Conservation (phyloP, 1,140 invertebrate species). For the Tetramorium alpestre region DNA sequence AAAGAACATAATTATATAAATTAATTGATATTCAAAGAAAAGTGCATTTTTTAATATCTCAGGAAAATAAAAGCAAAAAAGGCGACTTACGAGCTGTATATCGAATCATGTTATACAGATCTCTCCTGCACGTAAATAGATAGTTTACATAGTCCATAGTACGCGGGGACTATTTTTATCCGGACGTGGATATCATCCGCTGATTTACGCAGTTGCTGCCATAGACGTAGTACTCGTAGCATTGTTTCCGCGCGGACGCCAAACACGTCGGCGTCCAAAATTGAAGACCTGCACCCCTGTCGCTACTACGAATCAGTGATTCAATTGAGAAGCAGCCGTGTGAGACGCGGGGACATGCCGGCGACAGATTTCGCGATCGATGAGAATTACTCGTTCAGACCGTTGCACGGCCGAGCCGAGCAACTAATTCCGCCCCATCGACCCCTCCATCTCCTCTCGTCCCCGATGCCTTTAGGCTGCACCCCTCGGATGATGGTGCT, state of each 20-base stretch:
- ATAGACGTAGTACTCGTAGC: neutral
- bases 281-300: neutral
- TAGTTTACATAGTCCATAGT: neutral
- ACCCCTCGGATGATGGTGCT: slow-evolving; percentile 10
- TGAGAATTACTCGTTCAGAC: slow-evolving; percentile 62
- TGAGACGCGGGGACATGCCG: slow-evolving; percentile 37
- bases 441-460: neutral
- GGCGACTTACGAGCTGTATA: neutral
- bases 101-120: neutral
- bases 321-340: slow-evolving; percentile 46
- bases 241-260: slow-evolving; percentile 6
- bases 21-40: neutral
- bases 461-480: neutral
- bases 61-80: neutral
- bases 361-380: slow-evolving; percentile 68
- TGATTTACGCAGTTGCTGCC: slow-evolving; percentile 26
- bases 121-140: slow-evolving; percentile 6
- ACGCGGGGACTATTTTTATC: slow-evolving; percentile 3
- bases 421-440: slow-evolving; percentile 65
- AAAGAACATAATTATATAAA: neutral
- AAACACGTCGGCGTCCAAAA: slow-evolving; percentile 11
- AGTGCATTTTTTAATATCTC: neutral
- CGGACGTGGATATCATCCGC: neutral
- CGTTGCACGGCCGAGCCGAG: slow-evolving; percentile 45
- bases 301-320: slow-evolving; percentile 16